Evolutionary conservation across 2,797 vertebrate species (phyloP), one percentile per base, ranked within the genome.

Genomic region (Eulemur coronatus): DNA sequence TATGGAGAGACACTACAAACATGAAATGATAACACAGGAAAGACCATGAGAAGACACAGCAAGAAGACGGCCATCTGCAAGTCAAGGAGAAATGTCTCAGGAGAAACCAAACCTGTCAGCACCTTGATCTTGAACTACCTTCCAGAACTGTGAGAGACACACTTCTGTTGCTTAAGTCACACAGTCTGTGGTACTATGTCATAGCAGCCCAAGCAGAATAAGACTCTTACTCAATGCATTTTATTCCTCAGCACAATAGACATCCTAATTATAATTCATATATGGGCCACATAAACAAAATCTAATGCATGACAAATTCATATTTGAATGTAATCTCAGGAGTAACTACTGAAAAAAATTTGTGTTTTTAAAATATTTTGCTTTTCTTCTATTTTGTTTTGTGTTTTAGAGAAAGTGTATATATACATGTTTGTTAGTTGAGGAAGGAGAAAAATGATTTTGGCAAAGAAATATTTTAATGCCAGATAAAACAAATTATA

Each of bases 291-390:
- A 65, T n/a, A 67, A 65, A 65, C 24, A 78, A 33, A n/a, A 10
- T 26, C 0, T 17, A 79, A 43, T 73, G 20, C 5, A 82, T 73
- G 5, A 73, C 12, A 75, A 46, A 46, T 72, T 89, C 7, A 95
- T 13, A 79, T 89, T 93, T 79, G n/a, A 94, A n/a, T 67, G 11
- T 13, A 0, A 55, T 24, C 75, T 89, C 18, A 75, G 30, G 1
- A 88, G 10, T 24, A 78, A 65, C 22, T 86, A 13, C 3, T 63
- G 11, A 67, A 88, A 90, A 90, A 35, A 52, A 20, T 22, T 75
- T 61, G 2, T 59, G 14, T 75, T 41, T 28, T 63, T 87, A 38
- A 78, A 59, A 89, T 78, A 59, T 65, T 88, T 89, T 92, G n/a
- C 1, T 30, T 35, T 38, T 57, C 24, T 48, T 4, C 38, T 33